Conservation (phyloP, 64 coral and sea anemone genomes). For the Platygyra sinensis region DNA sequence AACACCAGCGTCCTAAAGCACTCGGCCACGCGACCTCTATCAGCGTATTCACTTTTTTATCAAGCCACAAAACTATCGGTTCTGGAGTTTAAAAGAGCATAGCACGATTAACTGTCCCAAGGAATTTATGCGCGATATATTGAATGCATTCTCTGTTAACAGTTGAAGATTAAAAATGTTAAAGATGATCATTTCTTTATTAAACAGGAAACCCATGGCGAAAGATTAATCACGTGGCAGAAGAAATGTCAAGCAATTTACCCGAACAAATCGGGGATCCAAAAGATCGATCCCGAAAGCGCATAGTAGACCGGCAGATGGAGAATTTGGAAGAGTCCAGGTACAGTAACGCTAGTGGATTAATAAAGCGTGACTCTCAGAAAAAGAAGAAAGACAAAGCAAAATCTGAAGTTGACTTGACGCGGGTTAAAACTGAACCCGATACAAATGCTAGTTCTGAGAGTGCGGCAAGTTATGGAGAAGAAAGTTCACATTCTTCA, state of each 20-base stretch:
- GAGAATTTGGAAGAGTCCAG: neutral
- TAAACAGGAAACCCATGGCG: neutral
- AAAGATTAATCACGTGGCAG: neutral
- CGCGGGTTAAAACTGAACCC: neutral
- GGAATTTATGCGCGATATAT: too few relatives aligned
- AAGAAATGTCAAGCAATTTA: neutral
- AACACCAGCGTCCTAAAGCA: too few relatives aligned
- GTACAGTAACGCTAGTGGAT: neutral
- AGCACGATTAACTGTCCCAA: too few relatives aligned
- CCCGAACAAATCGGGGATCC: neutral
- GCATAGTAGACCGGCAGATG: neutral
- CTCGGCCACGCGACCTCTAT: too few relatives aligned
- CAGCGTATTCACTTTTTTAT: too few relatives aligned
- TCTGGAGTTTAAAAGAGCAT: too few relatives aligned
- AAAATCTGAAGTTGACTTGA: neutral
- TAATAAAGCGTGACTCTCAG: neutral
- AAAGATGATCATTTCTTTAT: neutral
- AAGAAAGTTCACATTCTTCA: neutral
- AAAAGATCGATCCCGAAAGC: too few relatives aligned
- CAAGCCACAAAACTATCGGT: too few relatives aligned
- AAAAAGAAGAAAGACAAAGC: conserved; percentile 21
- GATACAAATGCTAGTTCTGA: neutral
- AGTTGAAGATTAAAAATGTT: too few relatives aligned
- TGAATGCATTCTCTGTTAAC: too few relatives aligned
- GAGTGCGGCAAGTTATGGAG: neutral